Percentiles rank a stretch among this genome's conserved stretches.
phyloP scores from a whole-genome alignment of 2,888 invertebrate genomes.

The Andrena praecox region DNA sequence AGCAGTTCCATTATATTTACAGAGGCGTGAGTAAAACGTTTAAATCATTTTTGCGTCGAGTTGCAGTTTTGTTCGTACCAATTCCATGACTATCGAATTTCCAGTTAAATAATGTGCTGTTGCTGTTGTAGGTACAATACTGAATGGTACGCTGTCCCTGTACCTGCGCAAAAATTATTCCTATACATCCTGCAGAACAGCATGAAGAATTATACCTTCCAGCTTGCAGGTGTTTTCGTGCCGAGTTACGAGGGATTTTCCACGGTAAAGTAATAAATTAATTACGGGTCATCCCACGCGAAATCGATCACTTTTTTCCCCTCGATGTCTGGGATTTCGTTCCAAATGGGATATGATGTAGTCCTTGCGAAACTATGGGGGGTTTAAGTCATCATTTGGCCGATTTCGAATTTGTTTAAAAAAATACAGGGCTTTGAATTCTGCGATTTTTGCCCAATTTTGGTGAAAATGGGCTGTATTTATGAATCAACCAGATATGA shows the following conservation, averaged over 20 bases:
- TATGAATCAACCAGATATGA: too few species aligned
- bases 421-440: too few species aligned
- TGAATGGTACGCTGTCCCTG: slow-evolving; percentile 31
- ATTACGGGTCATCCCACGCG: not conserved
- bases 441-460: too few species aligned
- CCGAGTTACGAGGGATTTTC: slow-evolving; percentile 34
- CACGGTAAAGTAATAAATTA: slow-evolving; percentile 22
- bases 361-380: too few species aligned
- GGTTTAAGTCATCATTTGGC: too few species aligned
- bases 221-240: slow-evolving; percentile 1
- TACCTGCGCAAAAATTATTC: slow-evolving; percentile 42
- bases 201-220: slow-evolving; percentile 8
- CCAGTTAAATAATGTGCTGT: too few species aligned
- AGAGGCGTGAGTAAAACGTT: slow-evolving; percentile 37
- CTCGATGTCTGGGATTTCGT: too few species aligned
- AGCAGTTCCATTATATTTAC: slow-evolving; percentile 26
- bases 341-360: too few species aligned
- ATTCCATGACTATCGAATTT: not conserved
- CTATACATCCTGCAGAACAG: slow-evolving; percentile 44
- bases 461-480: too few species aligned
- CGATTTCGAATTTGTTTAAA: too few species aligned
- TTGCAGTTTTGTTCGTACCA: not conserved
- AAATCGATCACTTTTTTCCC: too few species aligned
- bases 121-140: slow-evolving; percentile 8
- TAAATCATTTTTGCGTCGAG: not conserved